Evolutionary conservation across 2,888 invertebrate species (phyloP).

Genomic region (Sussaba pulchella): DNA sequence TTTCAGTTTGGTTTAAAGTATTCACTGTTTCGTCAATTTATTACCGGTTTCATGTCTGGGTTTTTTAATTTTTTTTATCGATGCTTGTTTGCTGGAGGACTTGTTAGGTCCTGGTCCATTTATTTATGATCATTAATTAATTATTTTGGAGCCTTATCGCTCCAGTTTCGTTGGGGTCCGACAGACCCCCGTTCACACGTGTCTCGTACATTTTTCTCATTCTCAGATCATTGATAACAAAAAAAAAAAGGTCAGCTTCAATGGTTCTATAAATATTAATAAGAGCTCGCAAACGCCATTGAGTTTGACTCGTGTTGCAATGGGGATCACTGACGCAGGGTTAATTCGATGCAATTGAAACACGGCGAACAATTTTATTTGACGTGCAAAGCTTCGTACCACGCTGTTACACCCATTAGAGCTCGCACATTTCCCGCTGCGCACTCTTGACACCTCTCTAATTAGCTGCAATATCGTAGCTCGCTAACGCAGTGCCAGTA

Average conservation of each 20-base stretch:
- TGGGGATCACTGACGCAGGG: neutral
- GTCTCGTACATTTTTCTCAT: too few relatives aligned
- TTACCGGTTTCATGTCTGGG: too few relatives aligned
- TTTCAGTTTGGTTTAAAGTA: too few relatives aligned
- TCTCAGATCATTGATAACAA: neutral
- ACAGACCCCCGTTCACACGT: neutral
- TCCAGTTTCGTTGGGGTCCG: too few relatives aligned
- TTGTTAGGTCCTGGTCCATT: too few relatives aligned
- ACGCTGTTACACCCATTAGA: slow-evolving; percentile 14
- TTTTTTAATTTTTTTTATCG: too few relatives aligned
- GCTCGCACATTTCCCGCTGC: neutral
- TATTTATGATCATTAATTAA: too few relatives aligned
- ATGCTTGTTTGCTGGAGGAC: too few relatives aligned
- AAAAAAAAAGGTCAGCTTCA: neutral
- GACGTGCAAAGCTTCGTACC: slow-evolving; percentile 12
- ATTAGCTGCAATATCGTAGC: slow-evolving; percentile 19
- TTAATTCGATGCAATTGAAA: slow-evolving; percentile 29
- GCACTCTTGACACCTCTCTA: slow-evolving; percentile 25
- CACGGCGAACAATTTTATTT: slow-evolving; percentile 26
- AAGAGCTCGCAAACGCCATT: neutral
- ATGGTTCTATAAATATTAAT: neutral
- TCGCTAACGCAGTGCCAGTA: neutral
- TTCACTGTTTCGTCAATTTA: too few relatives aligned
- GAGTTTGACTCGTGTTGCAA: neutral
- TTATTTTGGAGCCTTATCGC: neutral